phyloP scores from a whole-genome alignment of 2,888 invertebrate genomes.

The Biston stratarius region DNA sequence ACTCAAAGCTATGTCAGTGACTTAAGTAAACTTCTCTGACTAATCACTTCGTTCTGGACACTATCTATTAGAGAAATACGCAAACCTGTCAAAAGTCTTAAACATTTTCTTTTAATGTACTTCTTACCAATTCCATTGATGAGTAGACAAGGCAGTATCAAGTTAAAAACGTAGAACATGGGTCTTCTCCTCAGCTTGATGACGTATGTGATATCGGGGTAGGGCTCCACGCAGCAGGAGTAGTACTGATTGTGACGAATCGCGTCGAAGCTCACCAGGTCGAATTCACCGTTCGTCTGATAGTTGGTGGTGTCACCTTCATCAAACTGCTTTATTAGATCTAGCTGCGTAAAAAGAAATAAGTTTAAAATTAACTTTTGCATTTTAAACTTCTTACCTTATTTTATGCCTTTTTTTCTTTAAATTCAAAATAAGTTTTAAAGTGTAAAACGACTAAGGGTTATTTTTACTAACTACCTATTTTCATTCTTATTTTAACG shows the following conservation, averaged over 20 bases:
- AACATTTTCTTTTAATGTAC: no score
- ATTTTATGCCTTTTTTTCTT: background rate
- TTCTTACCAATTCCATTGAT: constrained; percentile 93
- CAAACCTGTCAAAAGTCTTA: no score
- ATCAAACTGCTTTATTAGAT: constrained; percentile 91
- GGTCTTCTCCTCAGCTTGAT: constrained; percentile 91
- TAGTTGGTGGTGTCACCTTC: constrained; percentile 95
- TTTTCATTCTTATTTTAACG: no score
- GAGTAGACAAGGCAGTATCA: constrained; percentile 93
- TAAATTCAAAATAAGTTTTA: no score
- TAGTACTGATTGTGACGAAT: constrained; percentile 91
- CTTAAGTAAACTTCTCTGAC: no score
- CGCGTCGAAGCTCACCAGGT: constrained; percentile 91
- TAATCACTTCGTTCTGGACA: no score
- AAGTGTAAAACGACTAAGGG: no score
- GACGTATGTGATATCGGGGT: constrained; percentile 94
- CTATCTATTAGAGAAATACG: no score
- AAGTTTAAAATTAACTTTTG: background rate
- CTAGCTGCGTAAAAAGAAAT: constrained; percentile 81
- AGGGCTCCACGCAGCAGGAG: constrained; percentile 93
- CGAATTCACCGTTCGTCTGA: constrained; percentile 96
- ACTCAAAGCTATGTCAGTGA: no score
- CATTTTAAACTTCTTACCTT: background rate
- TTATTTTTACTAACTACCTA: no score
- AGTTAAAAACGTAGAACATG: constrained; percentile 94